phyloP scores from a whole-genome alignment of 2,888 invertebrate genomes.

The Gandaritis pyraliata region DNA sequence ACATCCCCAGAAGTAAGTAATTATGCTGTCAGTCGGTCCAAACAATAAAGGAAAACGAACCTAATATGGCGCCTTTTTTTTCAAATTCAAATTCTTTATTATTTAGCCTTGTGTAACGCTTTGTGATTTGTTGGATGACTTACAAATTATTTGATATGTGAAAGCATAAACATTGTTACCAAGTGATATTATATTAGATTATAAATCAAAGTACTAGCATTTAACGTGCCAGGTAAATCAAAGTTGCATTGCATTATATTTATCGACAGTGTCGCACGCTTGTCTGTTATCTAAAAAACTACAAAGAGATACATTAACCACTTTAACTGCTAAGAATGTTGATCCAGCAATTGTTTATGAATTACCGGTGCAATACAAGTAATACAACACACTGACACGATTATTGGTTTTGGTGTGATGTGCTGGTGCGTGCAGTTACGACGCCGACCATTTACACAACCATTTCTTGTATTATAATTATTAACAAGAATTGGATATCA shows the following conservation, averaged over 20 bases:
- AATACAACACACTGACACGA: constrained; percentile 7
- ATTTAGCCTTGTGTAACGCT: constrained; percentile 4
- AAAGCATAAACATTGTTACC: not conserved
- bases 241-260: not conserved
- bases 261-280: constrained; percentile 1
- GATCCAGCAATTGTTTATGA: constrained; percentile 6
- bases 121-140: not conserved
- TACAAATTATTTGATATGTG: not conserved
- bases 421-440: constrained; percentile 28
- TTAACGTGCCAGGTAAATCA: not conserved
- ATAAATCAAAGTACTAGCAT: not conserved
- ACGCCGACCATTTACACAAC: constrained; percentile 10
- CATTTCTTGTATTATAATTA: constrained; percentile 29
- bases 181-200: not conserved
- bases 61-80: not conserved
- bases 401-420: constrained; percentile 9
- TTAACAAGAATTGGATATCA: not conserved
- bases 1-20: too few relatives aligned
- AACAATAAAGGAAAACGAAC: not conserved
- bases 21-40: not conserved
- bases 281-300: not conserved
- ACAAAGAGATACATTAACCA: constrained; percentile 5
- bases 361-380: constrained; percentile 7
- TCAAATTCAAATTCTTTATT: too few relatives aligned
- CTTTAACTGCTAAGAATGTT: not conserved